phyloP scores from a whole-genome alignment of 2,888 invertebrate genomes.

The Blastobasis lacticolella region DNA sequence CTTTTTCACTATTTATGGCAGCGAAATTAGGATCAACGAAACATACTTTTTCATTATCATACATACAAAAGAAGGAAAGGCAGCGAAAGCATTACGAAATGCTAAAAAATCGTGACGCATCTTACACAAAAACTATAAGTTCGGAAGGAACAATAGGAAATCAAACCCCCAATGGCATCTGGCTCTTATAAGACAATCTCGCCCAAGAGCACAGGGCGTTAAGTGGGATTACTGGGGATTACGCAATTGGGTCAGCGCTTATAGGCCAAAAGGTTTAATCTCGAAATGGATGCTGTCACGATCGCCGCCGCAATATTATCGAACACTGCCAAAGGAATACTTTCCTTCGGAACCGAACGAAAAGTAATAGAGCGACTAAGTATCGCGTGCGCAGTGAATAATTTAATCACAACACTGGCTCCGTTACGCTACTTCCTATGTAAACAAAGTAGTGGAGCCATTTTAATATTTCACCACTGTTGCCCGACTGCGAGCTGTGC shows the following conservation, averaged over 20 bases:
- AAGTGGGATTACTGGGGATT: conserved; percentile 13
- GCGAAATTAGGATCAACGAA: too few species aligned
- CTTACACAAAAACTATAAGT: too few species aligned
- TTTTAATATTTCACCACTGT: conserved; percentile 8
- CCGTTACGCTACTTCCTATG: conserved; percentile 4
- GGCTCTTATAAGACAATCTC: not conserved
- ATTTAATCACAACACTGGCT: not conserved
- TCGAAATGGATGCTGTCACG: conserved; percentile 13
- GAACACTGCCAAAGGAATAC: not conserved
- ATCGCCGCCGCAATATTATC: not conserved
- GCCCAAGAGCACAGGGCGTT: not conserved
- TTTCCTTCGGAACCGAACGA: too few species aligned
- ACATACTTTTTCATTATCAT: too few species aligned
- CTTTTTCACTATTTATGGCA: too few species aligned
- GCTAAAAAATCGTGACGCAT: too few species aligned
- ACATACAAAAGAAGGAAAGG: too few species aligned
- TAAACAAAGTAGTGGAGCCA: conserved; percentile 1
- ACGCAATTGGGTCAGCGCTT: conserved; percentile 30
- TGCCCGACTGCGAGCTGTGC: not conserved
- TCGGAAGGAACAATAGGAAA: too few species aligned
- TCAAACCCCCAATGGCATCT: too few species aligned
- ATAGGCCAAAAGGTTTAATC: conserved; percentile 23
- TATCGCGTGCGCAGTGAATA: not conserved
- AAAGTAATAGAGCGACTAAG: not conserved
- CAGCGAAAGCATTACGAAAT: too few species aligned